phyloP scores from a whole-genome alignment of 2,888 invertebrate species.

The Unio delphinus region DNA sequence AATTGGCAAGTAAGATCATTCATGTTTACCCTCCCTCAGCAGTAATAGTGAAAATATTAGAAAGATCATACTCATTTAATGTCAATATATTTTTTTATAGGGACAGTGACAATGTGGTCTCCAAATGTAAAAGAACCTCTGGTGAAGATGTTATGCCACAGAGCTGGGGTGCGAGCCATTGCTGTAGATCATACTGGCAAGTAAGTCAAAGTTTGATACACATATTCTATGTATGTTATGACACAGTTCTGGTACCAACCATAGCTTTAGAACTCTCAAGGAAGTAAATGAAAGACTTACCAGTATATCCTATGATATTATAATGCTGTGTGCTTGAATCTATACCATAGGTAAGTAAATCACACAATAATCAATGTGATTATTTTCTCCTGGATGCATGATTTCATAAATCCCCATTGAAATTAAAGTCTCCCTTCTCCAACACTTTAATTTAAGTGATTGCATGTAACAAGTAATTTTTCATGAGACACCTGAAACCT shows the following conservation, averaged over 20 bases:
- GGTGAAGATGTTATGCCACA: conserved; percentile 93
- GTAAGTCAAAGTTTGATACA: conserved; percentile 73
- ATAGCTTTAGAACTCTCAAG: background rate
- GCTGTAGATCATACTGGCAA: conserved; percentile 88
- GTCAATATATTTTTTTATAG: conserved; percentile 51
- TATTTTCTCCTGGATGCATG: no score
- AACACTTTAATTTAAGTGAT: no score
- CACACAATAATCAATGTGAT: background rate
- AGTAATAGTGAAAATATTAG: background rate
- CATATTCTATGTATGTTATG: background rate
- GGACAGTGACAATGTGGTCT: conserved; percentile 95
- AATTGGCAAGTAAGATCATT: background rate
- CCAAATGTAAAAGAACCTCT: conserved; percentile 89
- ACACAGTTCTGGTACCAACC: background rate
- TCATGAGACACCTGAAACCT: no score
- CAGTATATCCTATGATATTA: background rate
- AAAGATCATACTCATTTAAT: background rate
- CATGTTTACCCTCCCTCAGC: background rate
- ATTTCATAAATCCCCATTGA: no score
- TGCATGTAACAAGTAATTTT: no score
- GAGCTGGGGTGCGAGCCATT: conserved; percentile 84
- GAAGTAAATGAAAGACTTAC: background rate
- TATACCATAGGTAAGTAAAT: background rate
- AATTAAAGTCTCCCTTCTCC: no score
- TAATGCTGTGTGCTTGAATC: no score